Conservation (phyloP, 2,797 vertebrate species). For the Synanceia verrucosa region DNA sequence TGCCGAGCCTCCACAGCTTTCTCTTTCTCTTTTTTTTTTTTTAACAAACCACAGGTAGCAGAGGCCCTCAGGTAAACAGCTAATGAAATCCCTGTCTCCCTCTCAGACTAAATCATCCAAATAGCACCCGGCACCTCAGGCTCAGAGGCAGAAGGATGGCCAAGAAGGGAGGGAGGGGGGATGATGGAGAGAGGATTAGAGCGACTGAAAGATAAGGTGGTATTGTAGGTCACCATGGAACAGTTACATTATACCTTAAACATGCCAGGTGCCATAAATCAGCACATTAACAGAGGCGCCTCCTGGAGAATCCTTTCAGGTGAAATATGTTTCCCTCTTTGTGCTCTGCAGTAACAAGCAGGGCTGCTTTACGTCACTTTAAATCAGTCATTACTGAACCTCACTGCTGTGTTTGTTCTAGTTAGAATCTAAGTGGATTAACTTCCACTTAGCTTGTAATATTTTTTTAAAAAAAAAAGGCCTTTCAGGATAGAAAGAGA, state of each 20-base stretch:
- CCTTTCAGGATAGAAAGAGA: too few species aligned
- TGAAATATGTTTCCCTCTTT: constrained; percentile 18
- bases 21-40: constrained; percentile 15
- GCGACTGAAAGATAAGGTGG: constrained; percentile 12
- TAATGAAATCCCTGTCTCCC: constrained; percentile 83
- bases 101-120: constrained; percentile 81
- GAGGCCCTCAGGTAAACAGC: constrained; percentile 80
- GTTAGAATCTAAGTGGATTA: not conserved
- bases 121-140: constrained; percentile 77
- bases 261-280: constrained; percentile 50
- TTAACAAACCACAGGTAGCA: constrained; percentile 75
- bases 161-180: constrained; percentile 36
- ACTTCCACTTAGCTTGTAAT: too few species aligned
- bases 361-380: not conserved
- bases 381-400: not conserved
- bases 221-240: constrained; percentile 13
- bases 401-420: not conserved
- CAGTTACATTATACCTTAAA: constrained; percentile 34
- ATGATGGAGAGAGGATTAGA: not conserved
- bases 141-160: constrained; percentile 76
- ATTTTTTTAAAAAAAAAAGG: too few species aligned
- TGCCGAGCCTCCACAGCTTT: constrained; percentile 34
- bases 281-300: constrained; percentile 32
- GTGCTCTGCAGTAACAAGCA: not conserved
- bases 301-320: constrained; percentile 38